These are phyloP conservation scores for Apogon hyalosoma DNA, from an alignment of 2,797 vertebrate genomes.

Conservation along the genomic window DNA sequence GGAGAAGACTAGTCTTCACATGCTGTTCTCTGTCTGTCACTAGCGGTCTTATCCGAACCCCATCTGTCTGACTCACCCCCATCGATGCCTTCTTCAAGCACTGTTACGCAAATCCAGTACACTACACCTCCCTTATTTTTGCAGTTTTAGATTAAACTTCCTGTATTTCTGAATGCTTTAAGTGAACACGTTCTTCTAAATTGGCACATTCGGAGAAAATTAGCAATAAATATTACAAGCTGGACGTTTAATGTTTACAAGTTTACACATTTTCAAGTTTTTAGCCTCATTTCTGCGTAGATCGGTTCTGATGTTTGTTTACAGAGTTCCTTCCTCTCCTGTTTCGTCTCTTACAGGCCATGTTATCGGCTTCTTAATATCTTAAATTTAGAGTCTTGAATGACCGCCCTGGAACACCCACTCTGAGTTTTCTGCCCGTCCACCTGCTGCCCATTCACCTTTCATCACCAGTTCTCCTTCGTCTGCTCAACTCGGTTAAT, in stretches of 20 bases:
- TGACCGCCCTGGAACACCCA: slow-evolving; percentile 18
- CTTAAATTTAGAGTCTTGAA: slow-evolving; percentile 40
- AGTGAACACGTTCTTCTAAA: no score
- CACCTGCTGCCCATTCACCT: slow-evolving; percentile 59
- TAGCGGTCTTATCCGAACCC: slow-evolving; percentile 1
- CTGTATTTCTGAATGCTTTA: no score
- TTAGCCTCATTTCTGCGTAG: background rate
- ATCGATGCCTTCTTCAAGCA: background rate
- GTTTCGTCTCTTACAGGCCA: background rate
- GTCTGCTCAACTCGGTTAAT: background rate
- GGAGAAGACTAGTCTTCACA: slow-evolving; percentile 11
- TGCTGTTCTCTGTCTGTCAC: slow-evolving; percentile 50
- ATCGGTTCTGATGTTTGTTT: background rate
- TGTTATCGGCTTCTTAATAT: slow-evolving; percentile 34
- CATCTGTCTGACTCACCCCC: background rate
- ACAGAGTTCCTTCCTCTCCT: background rate
- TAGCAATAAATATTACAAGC: no score
- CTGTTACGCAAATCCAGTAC: no score
- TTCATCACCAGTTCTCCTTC: slow-evolving; percentile 51
- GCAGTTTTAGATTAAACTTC: no score
- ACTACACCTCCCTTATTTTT: no score
- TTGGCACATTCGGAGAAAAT: no score
- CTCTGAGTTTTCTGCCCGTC: slow-evolving; percentile 18
- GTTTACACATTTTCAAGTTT: background rate
- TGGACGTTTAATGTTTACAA: background rate